A percentile compares a stretch with the other conserved stretches of the same genome.
phyloP scores from a whole-genome alignment of 2,888 invertebrate genomes.

The Caenorhabditis sp. region DNA sequence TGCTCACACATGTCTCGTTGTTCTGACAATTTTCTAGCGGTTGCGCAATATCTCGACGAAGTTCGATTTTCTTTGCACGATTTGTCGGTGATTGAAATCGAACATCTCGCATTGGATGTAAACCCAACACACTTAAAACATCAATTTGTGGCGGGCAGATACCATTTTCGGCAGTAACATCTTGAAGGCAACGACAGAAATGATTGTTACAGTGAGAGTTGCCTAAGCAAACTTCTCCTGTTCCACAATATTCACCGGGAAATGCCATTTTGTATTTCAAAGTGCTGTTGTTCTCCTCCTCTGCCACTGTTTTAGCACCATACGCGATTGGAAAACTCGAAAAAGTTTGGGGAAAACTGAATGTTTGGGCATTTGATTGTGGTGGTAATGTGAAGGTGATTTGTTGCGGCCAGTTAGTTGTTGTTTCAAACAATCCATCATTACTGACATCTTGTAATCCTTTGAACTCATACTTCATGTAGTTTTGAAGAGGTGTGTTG shows the following conservation, averaged over 20 bases:
- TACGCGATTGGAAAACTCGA: conserved; percentile 41
- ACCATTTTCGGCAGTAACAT: conserved; percentile 56
- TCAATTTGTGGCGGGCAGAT: conserved; percentile 48
- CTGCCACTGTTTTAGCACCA: conserved; percentile 39
- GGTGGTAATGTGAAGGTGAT: conserved; percentile 16
- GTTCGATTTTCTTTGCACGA: conserved; percentile 24
- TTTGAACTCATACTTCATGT: conserved; percentile 26
- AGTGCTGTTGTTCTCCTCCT: conserved; percentile 26
- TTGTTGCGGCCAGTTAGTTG: conserved; percentile 34
- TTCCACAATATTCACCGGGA: conserved; percentile 67
- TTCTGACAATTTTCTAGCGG: conserved; percentile 59
- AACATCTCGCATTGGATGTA: conserved; percentile 24
- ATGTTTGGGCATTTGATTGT: conserved; percentile 15
- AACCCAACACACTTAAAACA: conserved; percentile 20
- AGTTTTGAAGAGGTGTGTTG: conserved; percentile 37
- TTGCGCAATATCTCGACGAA: conserved; percentile 29
- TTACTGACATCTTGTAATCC: conserved; percentile 22
- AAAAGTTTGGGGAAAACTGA: conserved; percentile 27
- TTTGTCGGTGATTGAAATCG: conserved; percentile 19
- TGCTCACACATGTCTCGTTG: conserved; percentile 54
- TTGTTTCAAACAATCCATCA: conserved; percentile 31
- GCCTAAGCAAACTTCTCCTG: conserved; percentile 55
- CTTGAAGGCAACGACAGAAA: conserved; percentile 63
- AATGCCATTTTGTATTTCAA: conserved; percentile 47
- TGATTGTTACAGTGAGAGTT: conserved; percentile 57